Percentiles rank a stretch among this genome's conserved stretches.
phyloP scores from a whole-genome alignment of 2,113 vertebrate genomes.

The Motacilla tschutschensis region DNA sequence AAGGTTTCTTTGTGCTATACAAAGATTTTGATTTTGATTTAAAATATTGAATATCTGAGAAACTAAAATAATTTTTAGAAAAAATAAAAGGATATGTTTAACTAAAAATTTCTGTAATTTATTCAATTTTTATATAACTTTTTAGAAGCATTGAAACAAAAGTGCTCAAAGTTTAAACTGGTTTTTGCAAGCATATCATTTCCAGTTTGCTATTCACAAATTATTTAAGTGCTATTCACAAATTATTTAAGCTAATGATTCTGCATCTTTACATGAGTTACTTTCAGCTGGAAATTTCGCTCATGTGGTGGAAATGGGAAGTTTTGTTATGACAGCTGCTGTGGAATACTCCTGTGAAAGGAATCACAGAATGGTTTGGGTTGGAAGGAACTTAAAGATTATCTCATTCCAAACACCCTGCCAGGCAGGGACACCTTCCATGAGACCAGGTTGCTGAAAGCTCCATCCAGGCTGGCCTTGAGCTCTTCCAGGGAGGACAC shows the following conservation, averaged over 20 bases:
- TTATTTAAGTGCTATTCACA: neutral
- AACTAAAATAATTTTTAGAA: neutral
- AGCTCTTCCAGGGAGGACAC: neutral
- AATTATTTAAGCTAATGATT: neutral
- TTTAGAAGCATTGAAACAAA: neutral
- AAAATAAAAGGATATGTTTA: neutral
- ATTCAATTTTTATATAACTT: neutral
- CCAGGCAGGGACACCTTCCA: neutral
- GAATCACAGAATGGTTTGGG: neutral
- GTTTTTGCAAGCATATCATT: neutral
- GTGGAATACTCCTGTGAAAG: neutral
- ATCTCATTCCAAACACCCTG: rapidly evolving
- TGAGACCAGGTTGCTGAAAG: neutral
- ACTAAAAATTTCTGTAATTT: neutral
- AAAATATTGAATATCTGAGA: neutral
- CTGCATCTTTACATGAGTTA: neutral
- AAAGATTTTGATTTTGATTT: neutral
- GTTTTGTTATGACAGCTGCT: neutral
- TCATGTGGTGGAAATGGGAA: neutral
- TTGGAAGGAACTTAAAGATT: neutral
- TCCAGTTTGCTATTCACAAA: neutral
- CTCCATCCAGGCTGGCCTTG: neutral
- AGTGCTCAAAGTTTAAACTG: neutral
- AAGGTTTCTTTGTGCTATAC: neutral
- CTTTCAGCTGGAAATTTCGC: neutral